Evolutionary conservation across 23 tunicate species (phyloP), one percentile per base, ranked within the genome.

Genomic region (Halocynthia aurantium): DNA sequence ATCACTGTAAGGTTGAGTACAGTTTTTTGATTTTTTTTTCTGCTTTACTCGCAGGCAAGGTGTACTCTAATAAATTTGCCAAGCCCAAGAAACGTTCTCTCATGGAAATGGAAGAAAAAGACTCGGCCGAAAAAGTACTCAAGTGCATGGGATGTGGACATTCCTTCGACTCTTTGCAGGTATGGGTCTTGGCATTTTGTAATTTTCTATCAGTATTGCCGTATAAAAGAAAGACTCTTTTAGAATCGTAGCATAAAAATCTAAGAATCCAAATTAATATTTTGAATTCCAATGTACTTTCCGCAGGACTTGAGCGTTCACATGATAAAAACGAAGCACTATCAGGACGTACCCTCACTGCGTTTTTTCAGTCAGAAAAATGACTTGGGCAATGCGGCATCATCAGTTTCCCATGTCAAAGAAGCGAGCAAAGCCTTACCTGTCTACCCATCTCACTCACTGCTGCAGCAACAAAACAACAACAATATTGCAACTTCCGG

Each of bases 301-400:
- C 0, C 22, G 0, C 75, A 92, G 98, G 98, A 92, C 57, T 62
- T 92, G 8, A 86, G 86, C 74, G 98, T 92, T 22, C 98, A 92
- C 77, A 92, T 92, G 98, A 92, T 92, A 13, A 92, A 92, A 61
- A 92, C 98, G 11, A 86, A 86, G 78, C 98, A 92, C 65, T 92
- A 92, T 67, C 92, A 92, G 57, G 84, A 92, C 82, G 98, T 92
- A 6, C 98, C 98, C 7, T 82, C 98, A 6, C 55, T 87, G 79
- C 77, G 98, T 52, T 64, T 84, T 81, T 86, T 82, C 84, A 84
- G 89, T 60, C 98, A 87, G 55, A 74, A 74, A 54, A 55, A 74
- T 54, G 78, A 74, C 10, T 74, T 54, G 13, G 5, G 60, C n/a
- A 74, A 56, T 18, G 78, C 64, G 13, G 20, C n/a, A 13, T 51